These are phyloP conservation scores for Aproaerema taeniolella DNA, from an alignment of 2,888 invertebrate genomes.

Conservation along the genomic window DNA sequence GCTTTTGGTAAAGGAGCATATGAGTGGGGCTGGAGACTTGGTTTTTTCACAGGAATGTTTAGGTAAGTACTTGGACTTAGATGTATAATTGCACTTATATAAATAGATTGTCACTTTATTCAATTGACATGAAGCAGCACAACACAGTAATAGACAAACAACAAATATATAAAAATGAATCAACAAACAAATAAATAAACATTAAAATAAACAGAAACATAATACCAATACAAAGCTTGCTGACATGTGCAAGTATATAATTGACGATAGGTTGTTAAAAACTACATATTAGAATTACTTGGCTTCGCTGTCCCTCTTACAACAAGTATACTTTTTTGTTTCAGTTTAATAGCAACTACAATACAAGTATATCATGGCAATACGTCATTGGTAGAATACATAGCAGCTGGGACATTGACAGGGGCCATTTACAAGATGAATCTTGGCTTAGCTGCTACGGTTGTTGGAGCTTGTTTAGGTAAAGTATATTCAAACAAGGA, in stretches of 20 bases:
- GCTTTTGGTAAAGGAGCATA: slow-evolving; percentile 85
- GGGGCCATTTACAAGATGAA: slow-evolving; percentile 82
- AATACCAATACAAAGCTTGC: no score
- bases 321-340: no score
- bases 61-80: slow-evolving; percentile 59
- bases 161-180: no score
- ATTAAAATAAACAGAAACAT: neutral
- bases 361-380: slow-evolving; percentile 82
- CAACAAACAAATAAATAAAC: no score
- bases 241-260: no score
- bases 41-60: slow-evolving; percentile 81
- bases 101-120: neutral
- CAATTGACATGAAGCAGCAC: no score
- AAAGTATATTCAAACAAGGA: no score
- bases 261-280: no score
- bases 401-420: slow-evolving; percentile 79
- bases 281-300: neutral
- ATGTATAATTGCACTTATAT: neutral
- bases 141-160: no score
- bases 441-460: slow-evolving; percentile 81
- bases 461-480: slow-evolving; percentile 83
- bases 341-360: slow-evolving; percentile 79
- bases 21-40: slow-evolving; percentile 82
- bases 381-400: slow-evolving; percentile 81
- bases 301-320: no score